phyloP scores from a whole-genome alignment of 2,797 vertebrate genomes.

The Micropoecilia bifurca region DNA sequence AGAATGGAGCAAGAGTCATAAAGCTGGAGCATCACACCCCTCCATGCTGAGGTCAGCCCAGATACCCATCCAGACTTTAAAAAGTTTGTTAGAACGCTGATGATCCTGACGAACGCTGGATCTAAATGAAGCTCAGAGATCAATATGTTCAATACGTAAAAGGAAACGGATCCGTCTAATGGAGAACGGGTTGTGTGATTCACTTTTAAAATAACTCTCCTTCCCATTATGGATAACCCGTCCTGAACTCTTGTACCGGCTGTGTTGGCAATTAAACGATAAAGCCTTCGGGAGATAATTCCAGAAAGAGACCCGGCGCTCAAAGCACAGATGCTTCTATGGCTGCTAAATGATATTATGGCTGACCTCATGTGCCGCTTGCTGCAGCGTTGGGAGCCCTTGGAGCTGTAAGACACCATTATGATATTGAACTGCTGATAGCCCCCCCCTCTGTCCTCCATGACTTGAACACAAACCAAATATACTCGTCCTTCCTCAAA shows the following conservation, averaged over 20 bases:
- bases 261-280: constrained; percentile 73
- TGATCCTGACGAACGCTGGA: constrained; percentile 52
- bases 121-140: constrained; percentile 66
- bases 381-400: constrained; percentile 51
- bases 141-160: constrained; percentile 22
- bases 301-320: constrained; percentile 29
- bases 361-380: constrained; percentile 63
- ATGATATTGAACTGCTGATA: constrained; percentile 68
- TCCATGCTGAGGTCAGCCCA: constrained; percentile 33
- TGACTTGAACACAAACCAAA: constrained; percentile 24
- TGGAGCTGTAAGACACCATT: constrained; percentile 70
- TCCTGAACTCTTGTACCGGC: constrained; percentile 53
- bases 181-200: constrained; percentile 52
- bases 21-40: constrained; percentile 36
- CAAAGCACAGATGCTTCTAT: constrained; percentile 61
- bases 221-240: constrained; percentile 63
- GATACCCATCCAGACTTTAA: constrained; percentile 42
- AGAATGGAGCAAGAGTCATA: constrained; percentile 47
- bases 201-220: constrained; percentile 29
- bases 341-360: constrained; percentile 61
- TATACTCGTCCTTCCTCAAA: constrained; percentile 13
- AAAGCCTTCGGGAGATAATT: constrained; percentile 55
- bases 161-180: constrained; percentile 41
- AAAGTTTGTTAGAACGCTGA: constrained; percentile 61
- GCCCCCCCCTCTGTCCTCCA: constrained; percentile 10